These are phyloP conservation scores for Diarsia rubi DNA, from an alignment of 2,888 invertebrate species.

Conservation along the genomic window DNA sequence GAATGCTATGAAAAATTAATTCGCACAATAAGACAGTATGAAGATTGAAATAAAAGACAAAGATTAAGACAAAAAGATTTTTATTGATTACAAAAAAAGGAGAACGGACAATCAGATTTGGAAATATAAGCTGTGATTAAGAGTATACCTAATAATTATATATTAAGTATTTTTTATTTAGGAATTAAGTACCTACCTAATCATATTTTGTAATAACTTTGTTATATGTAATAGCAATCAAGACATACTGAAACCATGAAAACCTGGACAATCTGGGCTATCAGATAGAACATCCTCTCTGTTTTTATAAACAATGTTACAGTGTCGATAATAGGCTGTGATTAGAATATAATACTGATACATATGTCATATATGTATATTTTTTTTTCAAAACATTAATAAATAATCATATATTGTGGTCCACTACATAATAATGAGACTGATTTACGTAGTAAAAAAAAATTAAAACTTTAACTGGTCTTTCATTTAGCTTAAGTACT, in stretches of 20 bases:
- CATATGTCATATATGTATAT: slow-evolving; percentile 15
- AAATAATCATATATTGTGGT: slow-evolving; percentile 20
- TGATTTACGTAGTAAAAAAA: slow-evolving; percentile 29
- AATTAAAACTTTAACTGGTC: slow-evolving; percentile 32
- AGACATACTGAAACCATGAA: slow-evolving; percentile 10
- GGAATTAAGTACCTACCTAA: slow-evolving; percentile 32
- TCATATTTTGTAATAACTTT: slow-evolving; percentile 25
- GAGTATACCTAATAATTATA: slow-evolving; percentile 25
- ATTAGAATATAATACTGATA: slow-evolving; percentile 15
- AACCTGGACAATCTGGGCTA: slow-evolving; percentile 13
- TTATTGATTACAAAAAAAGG: slow-evolving; percentile 28
- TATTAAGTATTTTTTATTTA: slow-evolving; percentile 32
- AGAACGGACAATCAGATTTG: slow-evolving; percentile 22
- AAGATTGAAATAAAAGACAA: slow-evolving; percentile 29
- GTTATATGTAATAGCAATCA: slow-evolving; percentile 6
- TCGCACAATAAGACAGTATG: slow-evolving; percentile 23
- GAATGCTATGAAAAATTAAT: slow-evolving; percentile 32
- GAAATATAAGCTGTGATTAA: slow-evolving; percentile 34
- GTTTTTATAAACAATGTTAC: slow-evolving; percentile 19
- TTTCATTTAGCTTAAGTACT: slow-evolving; percentile 13
- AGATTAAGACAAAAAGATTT: slow-evolving; percentile 23
- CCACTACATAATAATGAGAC: slow-evolving; percentile 39
- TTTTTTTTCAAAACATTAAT: no score
- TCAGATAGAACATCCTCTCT: not conserved
- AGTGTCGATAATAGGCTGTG: slow-evolving; percentile 22